Percentiles rank a stretch among this genome's conserved stretches.
phyloP scores from a whole-genome alignment of 2,113 vertebrate species.

The Apeltes quadracus region DNA sequence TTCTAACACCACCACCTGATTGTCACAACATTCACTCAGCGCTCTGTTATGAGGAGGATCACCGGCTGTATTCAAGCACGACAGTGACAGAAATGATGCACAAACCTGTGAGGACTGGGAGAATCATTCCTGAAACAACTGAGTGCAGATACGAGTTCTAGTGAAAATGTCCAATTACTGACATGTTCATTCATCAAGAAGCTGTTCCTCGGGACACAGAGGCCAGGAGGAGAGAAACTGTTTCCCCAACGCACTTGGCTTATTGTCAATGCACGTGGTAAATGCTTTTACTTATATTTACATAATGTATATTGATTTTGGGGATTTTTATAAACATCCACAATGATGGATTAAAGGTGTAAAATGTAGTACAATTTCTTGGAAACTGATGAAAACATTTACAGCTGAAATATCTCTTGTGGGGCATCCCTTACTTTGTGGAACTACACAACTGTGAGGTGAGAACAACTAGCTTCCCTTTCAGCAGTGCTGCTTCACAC shows the following conservation, averaged over 20 bases:
- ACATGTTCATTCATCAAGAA: too few relatives aligned
- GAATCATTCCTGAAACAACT: too few relatives aligned
- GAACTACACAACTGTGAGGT: slow-evolving; percentile 10
- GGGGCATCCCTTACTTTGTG: not conserved
- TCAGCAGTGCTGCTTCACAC: slow-evolving; percentile 44
- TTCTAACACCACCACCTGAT: too few relatives aligned
- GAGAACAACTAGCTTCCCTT: slow-evolving; percentile 40
- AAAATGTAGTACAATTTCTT: not conserved
- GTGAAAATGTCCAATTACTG: too few relatives aligned
- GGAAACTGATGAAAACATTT: not conserved
- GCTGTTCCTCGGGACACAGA: too few relatives aligned
- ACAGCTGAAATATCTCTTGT: not conserved
- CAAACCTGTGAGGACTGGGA: too few relatives aligned
- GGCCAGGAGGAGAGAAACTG: not conserved
- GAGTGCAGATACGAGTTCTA: too few relatives aligned
- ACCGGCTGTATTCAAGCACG: too few relatives aligned
- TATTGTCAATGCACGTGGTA: not conserved
- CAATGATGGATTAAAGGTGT: not conserved
- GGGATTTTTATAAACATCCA: not conserved
- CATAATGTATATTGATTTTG: not conserved
- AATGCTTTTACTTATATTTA: not conserved
- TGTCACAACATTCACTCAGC: too few relatives aligned
- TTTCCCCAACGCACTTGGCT: not conserved
- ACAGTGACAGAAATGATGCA: too few relatives aligned
- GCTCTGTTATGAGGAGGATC: too few relatives aligned